phyloP scores from a whole-genome alignment of 2,888 invertebrate genomes.

The Archaeoteleia sp. region DNA sequence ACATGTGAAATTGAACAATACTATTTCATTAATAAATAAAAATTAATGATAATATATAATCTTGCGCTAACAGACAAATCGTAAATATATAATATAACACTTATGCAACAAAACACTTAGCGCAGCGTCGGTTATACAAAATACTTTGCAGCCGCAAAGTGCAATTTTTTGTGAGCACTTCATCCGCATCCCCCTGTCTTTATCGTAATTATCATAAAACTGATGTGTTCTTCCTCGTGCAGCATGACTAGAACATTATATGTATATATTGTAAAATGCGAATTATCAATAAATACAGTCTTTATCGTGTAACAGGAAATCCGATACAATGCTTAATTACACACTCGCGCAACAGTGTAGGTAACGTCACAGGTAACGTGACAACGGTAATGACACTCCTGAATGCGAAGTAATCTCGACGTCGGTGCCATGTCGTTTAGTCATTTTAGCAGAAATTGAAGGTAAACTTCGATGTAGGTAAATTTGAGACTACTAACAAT shows the following conservation, averaged over 20 bases:
- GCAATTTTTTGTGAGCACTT: slow-evolving; percentile 20
- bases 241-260: slow-evolving; percentile 20
- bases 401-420: slow-evolving; percentile 9
- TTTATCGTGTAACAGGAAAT: slow-evolving; percentile 52
- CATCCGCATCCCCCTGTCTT: slow-evolving; percentile 28
- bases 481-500: slow-evolving; percentile 3
- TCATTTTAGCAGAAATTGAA: slow-evolving; percentile 22
- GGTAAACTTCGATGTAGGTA: slow-evolving; percentile 36
- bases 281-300: slow-evolving; percentile 49
- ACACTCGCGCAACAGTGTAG: slow-evolving; percentile 42
- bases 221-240: slow-evolving; percentile 20
- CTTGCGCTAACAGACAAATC: no score
- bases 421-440: slow-evolving; percentile 14
- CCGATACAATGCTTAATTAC: slow-evolving; percentile 48
- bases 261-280: slow-evolving; percentile 40
- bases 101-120: no score
- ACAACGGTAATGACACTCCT: slow-evolving; percentile 49
- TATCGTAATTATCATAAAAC: slow-evolving; percentile 36
- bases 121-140: no score
- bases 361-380: slow-evolving; percentile 50
- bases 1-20: no score
- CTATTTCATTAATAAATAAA: no score
- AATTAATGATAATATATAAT: no score
- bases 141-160: slow-evolving; percentile 13
- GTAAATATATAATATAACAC: no score